Conservation (phyloP, 2,888 invertebrate genomes). For the Cheiracanthium punctorium region DNA sequence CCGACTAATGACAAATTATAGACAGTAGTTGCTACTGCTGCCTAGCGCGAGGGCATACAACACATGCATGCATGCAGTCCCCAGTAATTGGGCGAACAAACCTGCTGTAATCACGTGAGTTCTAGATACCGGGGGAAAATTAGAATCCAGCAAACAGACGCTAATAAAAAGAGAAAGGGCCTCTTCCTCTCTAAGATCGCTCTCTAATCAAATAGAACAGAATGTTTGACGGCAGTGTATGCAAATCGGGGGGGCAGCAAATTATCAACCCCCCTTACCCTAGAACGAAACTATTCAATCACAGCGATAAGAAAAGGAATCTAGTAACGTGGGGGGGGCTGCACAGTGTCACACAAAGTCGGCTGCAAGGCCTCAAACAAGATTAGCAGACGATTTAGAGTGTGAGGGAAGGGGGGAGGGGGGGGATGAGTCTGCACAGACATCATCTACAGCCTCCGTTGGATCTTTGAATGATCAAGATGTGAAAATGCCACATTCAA, state of each 20-base stretch:
- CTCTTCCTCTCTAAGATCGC: conserved; percentile 38
- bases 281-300: conserved; percentile 63
- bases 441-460: neutral
- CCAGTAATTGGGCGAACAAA: conserved; percentile 59
- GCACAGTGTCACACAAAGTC: conserved; percentile 59
- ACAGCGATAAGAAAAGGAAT: conserved; percentile 67
- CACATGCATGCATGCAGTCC: conserved; percentile 40
- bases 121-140: conserved; percentile 60
- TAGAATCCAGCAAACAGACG: conserved; percentile 53
- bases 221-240: conserved; percentile 65
- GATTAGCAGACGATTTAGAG: conserved; percentile 63
- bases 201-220: conserved; percentile 70
- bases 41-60: conserved; percentile 48
- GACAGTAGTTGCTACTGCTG: conserved; percentile 37
- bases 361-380: conserved; percentile 64
- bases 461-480: neutral
- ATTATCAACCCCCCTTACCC: conserved; percentile 34
- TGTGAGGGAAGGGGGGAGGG: neutral
- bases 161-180: conserved; percentile 60
- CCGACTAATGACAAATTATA: conserved; percentile 65
- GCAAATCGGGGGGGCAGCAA: conserved; percentile 57
- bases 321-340: conserved; percentile 27
- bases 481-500: conserved; percentile 12
- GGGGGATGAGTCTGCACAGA: neutral
- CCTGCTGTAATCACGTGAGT: conserved; percentile 60